Conservation (phyloP, 2,888 invertebrate genomes). For the Volucella bombylans region DNA sequence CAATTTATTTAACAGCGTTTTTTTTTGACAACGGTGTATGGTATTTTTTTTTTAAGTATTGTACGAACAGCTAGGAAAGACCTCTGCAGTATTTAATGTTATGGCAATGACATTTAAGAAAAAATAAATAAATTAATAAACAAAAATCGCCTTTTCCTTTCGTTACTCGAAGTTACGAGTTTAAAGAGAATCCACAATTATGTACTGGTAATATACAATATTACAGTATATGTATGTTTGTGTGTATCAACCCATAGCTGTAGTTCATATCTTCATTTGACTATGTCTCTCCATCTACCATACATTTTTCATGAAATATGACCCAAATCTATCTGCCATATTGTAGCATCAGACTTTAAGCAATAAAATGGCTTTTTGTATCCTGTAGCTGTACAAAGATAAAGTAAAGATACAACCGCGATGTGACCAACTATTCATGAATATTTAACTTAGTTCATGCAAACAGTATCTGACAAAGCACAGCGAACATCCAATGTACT, state of each 20-base stretch:
- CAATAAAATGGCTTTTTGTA: constrained; percentile 10
- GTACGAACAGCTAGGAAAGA: too few species aligned
- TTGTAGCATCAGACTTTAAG: constrained; percentile 8
- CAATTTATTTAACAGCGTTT: too few species aligned
- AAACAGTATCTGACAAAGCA: constrained; percentile 9
- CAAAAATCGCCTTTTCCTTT: not conserved
- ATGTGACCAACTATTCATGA: constrained; percentile 69
- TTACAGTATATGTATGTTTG: too few species aligned
- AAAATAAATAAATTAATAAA: too few species aligned
- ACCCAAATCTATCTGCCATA: constrained; percentile 14
- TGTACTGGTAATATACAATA: too few species aligned
- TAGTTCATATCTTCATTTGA: not conserved
- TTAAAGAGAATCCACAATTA: too few species aligned
- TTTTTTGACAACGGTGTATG: too few species aligned
- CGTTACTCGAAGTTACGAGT: not conserved
- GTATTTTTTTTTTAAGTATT: too few species aligned
- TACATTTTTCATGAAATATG: constrained; percentile 3
- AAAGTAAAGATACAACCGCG: constrained; percentile 47
- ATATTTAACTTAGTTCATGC: constrained; percentile 60
- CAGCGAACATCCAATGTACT: constrained; percentile 15
- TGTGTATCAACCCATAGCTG: too few species aligned
- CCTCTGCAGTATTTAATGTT: too few species aligned
- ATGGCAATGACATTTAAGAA: too few species aligned
- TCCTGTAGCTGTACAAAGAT: constrained; percentile 29
- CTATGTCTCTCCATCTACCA: not conserved